These are phyloP conservation scores for Rhynchopsitta pachyrhyncha DNA, from an alignment of 2,113 vertebrate genomes.

Conservation along the genomic window DNA sequence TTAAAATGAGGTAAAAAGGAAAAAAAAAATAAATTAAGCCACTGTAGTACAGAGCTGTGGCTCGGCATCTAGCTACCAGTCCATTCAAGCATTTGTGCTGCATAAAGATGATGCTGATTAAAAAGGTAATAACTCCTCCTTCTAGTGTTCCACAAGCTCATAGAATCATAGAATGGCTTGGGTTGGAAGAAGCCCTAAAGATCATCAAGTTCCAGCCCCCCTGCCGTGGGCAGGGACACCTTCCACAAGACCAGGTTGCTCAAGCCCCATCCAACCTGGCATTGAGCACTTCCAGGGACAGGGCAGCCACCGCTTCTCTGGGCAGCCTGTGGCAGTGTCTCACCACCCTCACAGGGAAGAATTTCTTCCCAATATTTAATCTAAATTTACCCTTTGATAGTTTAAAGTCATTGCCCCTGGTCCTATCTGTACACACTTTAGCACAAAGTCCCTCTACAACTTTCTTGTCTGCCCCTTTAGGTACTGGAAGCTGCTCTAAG, in stretches of 20 bases:
- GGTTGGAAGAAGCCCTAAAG: background rate
- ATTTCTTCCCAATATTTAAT: background rate
- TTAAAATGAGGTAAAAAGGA: background rate
- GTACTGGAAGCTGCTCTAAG: background rate
- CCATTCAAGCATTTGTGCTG: background rate
- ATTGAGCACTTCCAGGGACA: background rate
- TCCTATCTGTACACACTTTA: background rate
- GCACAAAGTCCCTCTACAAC: background rate
- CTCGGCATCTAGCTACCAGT: background rate
- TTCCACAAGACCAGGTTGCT: rapidly evolving
- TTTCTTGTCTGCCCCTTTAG: background rate
- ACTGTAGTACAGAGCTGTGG: background rate
- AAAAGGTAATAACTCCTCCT: background rate
- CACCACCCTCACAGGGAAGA: background rate
- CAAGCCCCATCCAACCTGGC: rapidly evolving
- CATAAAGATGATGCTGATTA: background rate
- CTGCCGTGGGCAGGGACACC: background rate
- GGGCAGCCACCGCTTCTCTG: background rate
- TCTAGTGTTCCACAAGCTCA: background rate
- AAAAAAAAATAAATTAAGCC: background rate
- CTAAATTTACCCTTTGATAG: background rate
- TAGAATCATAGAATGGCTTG: background rate
- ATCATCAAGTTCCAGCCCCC: rapidly evolving
- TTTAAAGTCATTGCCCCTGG: background rate
- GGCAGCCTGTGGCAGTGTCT: background rate